These are phyloP conservation scores for Portunus trituberculatus DNA, from an alignment of 1,140 invertebrate species.

Conservation along the genomic window DNA sequence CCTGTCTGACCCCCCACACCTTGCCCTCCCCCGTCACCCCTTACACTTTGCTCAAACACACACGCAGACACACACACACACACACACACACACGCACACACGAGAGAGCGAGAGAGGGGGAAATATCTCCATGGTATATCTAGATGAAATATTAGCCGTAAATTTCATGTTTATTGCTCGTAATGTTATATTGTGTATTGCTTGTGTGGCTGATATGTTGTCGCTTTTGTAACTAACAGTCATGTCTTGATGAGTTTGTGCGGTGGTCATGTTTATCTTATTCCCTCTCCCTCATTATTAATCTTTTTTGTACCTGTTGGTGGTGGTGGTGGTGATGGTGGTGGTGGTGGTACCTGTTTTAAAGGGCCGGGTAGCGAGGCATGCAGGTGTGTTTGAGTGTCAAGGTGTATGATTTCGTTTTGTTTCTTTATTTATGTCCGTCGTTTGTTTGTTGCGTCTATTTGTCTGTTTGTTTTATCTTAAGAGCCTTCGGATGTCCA, in stretches of 20 bases:
- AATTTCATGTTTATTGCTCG: background rate
- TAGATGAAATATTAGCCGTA: background rate
- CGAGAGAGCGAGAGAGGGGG: background rate
- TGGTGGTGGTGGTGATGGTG: background rate
- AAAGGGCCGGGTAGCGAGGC: background rate
- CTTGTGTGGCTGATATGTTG: background rate
- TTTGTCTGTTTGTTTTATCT: slow-evolving; percentile 24
- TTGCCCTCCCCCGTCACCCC: background rate
- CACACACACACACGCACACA: too few relatives aligned
- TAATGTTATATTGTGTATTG: slow-evolving; percentile 2
- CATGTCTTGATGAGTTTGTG: background rate
- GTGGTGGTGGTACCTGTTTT: background rate
- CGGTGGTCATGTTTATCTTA: background rate
- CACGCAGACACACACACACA: too few relatives aligned
- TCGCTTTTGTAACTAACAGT: too few relatives aligned
- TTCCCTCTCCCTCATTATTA: background rate
- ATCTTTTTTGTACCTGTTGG: background rate
- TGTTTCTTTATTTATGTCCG: background rate
- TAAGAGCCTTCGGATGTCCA: background rate
- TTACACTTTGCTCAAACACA: background rate
- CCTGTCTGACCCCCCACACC: background rate
- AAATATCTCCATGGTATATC: background rate
- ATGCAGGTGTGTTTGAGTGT: background rate
- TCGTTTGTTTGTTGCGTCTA: background rate
- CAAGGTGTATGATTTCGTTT: background rate